Base-by-base conservation (phyloP, 2,888 invertebrate genomes). In the Chloroclystis v-ata region DNA sequence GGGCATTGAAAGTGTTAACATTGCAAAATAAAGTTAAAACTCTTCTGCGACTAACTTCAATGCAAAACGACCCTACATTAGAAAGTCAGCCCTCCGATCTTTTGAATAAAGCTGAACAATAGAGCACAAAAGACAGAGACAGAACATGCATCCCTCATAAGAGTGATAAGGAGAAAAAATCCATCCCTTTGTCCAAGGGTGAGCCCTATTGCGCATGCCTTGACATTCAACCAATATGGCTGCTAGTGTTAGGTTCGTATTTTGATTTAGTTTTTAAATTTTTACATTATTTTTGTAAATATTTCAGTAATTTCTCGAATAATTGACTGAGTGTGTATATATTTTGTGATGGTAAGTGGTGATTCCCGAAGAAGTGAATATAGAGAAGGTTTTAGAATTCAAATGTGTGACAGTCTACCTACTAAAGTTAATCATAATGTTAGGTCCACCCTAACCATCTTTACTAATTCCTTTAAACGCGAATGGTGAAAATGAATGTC, bases 161-260 rank as follows among this genome's bases (percentile, higher is more conserved):
- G 63, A 28, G 8, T 52, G 68, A 80, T 64, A 61, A 69, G 70
- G 72, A 69, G 8, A 30, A 35, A 16, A 60, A 7, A 56, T 55
- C 56, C 75, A 76, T 74, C 81, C 83, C 82, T 74, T 65, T 65
- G 55, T 52, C 54, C 64, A 69, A 54, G 79, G 78, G 50, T 69
- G 61, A 63, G 55, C 57, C 29, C 47, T n/a, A 65, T 46, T 61
- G 70, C 84, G 84, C 86, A 76, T 77, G 85, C 75, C 61, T 54
- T 37, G 60, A 67, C 78, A 79, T 78, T 81, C 67, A 61, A 63
- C 59, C 70, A 86, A 86, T 62, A 86, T 86, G 86, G 86, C 86
- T 78, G 78, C 74, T 68, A 46, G 72, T 72, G 78, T 70, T 69
- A 58, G 65, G 65, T 64, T 61, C 49, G 48, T 59, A 67, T 73